Conservation (phyloP, 2,113 vertebrate genomes). For the Tragelaphus imberbis region DNA sequence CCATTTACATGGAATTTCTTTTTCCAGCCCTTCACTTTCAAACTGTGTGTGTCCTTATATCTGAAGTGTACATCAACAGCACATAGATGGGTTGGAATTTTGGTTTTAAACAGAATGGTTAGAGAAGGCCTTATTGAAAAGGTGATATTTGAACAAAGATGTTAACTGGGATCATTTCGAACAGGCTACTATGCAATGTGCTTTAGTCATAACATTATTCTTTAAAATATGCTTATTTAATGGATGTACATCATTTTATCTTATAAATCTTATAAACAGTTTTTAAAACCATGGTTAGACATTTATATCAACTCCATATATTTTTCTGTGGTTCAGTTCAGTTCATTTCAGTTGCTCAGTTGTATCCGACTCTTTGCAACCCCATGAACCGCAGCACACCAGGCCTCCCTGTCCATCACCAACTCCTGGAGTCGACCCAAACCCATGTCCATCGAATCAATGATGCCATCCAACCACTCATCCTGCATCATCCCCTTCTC, state of each 20-base stretch:
- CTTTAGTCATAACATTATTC: not conserved
- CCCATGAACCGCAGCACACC: accelerated
- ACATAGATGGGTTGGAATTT: not conserved
- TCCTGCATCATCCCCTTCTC: no score
- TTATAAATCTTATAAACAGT: not conserved
- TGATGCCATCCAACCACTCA: no score
- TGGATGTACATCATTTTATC: not conserved
- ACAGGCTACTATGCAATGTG: not conserved
- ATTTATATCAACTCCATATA: not conserved
- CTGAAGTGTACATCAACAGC: not conserved
- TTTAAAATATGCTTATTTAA: not conserved
- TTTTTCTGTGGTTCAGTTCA: not conserved
- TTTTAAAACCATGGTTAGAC: not conserved
- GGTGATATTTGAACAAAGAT: not conserved
- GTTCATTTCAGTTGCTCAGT: no score
- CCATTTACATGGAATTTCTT: not conserved
- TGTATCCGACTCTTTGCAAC: accelerated
- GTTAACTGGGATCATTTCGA: not conserved
- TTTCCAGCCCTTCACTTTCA: not conserved
- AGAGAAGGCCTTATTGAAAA: not conserved
- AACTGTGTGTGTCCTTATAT: not conserved
- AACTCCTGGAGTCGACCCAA: no score
- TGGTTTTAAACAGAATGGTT: not conserved
- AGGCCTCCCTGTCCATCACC: no score
- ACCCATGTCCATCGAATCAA: no score